A percentile compares a stretch with the other conserved stretches of the same genome.
Evolutionary conservation across 1,140 invertebrate genomes (phyloP).

Genomic region (Gyrodactylus bullatarudis): DNA sequence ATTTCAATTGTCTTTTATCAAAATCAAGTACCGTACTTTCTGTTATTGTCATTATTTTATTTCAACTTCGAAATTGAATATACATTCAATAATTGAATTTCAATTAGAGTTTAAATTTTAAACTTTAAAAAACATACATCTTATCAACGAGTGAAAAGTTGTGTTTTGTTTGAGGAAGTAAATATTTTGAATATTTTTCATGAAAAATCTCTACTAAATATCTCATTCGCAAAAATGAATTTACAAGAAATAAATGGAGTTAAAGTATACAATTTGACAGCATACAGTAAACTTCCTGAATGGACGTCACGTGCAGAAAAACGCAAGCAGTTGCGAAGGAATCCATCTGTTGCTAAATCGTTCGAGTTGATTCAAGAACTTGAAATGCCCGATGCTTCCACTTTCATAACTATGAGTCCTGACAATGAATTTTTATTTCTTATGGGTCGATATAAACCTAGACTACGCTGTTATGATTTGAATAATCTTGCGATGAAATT

Average conservation of each 20-base stretch:
- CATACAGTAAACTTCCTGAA: not conserved
- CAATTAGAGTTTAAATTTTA: too few species aligned
- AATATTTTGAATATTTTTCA: too few species aligned
- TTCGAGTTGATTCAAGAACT: conserved; percentile 90
- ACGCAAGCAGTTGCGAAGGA: not conserved
- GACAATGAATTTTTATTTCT: conserved; percentile 51
- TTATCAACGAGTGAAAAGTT: too few species aligned
- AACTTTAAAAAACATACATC: too few species aligned
- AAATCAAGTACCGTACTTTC: too few species aligned
- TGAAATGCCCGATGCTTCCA: conserved; percentile 78
- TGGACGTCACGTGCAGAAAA: not conserved
- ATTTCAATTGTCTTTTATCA: too few species aligned
- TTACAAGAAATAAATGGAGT: not conserved
- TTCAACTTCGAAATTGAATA: too few species aligned
- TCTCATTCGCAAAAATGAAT: conserved; percentile 1
- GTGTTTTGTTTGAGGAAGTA: too few species aligned
- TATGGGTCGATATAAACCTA: conserved; percentile 64
- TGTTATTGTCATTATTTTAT: too few species aligned
- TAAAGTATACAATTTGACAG: not conserved
- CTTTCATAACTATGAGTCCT: conserved; percentile 41
- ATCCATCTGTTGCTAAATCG: not conserved
- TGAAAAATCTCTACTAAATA: too few species aligned
- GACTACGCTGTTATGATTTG: conserved; percentile 74
- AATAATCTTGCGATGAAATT: conserved; percentile 84
- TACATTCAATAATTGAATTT: too few species aligned